Evolutionary conservation across 2,888 invertebrate genomes (phyloP), one percentile per base, ranked within the genome.

Genomic region (Parnassius mnemosyne): DNA sequence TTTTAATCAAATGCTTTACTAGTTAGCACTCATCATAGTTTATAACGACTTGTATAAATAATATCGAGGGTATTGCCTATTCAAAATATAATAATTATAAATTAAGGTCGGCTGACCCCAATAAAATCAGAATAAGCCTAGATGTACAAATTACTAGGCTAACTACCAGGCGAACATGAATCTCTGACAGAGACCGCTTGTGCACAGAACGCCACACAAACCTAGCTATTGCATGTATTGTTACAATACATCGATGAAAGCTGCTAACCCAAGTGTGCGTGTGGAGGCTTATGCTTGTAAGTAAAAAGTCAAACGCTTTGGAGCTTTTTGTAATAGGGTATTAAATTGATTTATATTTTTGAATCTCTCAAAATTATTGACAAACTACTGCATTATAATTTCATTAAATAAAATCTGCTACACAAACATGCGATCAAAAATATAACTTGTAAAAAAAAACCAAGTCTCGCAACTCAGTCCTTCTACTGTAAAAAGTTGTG

Each of bases 261-360:
- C 54, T n/a, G 5, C 44, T 54, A 44, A 44, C 44, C 13, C 25
- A 44, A 11, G 12, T 43, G 25, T 11, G 10, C 9, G 42, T 11
- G 16, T 41, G 50, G 11, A 13, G 3, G 42, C 25, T 41, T 46
- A n/a, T 41, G 12, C 25, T n/a, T 57, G 50, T 41, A 47, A 56
- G 57, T 49, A 57, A 57, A 57, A 50, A 57, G 50, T 57, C 57
- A 57, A 57, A 50, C 50, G 41, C 16, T 42, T 41, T 42, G 13
- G 50, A 50, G 57, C 57, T 50, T 57, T 50, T 42, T 34, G 57
- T 41, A 16, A 20, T 41, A 56, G n/a, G 34, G 9, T 56, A 49
- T 56, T 56, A 49, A 49, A 56, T 49, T 41, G 49, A 34, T 49
- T 55, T 46, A 46, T 11, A 25, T 55, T 56, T 47, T 49, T 53